Percentiles rank a stretch among this genome's conserved stretches.
These are phyloP conservation scores for Phymastichus coffea DNA, from an alignment of 1,140 invertebrate genomes.

Conservation along the genomic window DNA sequence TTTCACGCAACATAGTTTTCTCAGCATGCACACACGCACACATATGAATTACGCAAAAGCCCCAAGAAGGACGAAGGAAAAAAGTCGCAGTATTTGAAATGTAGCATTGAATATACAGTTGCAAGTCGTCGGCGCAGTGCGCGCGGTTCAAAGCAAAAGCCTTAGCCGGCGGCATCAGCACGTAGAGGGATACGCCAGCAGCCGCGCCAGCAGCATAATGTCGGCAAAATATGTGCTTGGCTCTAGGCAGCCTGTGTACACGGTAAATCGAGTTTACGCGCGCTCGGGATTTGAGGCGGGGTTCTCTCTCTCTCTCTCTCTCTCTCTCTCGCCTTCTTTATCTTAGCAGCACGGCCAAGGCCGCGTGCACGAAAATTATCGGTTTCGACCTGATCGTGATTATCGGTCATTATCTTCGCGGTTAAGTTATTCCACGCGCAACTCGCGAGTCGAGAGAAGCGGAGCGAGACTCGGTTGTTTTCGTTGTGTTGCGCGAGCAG, in stretches of 20 bases:
- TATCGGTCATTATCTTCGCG: conserved; percentile 19
- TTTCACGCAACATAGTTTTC: too few species aligned
- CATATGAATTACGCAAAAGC: too few species aligned
- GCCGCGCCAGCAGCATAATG: conserved; percentile 17
- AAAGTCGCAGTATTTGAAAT: too few species aligned
- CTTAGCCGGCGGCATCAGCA: too few species aligned
- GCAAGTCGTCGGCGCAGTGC: too few species aligned
- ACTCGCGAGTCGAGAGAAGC: background rate
- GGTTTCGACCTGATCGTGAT: conserved; percentile 11
- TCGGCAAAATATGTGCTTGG: conserved; percentile 29
- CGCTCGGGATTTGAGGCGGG: conserved; percentile 28
- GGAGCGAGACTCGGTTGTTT: background rate
- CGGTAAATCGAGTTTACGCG: conserved; percentile 26
- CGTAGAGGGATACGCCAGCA: too few species aligned
- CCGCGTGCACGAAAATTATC: conserved; percentile 16
- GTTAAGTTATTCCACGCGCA: conserved; percentile 16
- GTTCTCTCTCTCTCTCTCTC: background rate
- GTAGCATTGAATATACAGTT: too few species aligned
- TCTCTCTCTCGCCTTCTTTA: conserved; percentile 10
- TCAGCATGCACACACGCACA: too few species aligned
- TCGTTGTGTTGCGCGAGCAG: background rate
- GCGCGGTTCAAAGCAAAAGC: too few species aligned
- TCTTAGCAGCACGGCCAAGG: background rate
- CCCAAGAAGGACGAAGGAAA: too few species aligned
- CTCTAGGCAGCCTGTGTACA: conserved; percentile 25